phyloP scores from a whole-genome alignment of 2,113 vertebrate species.

The Mirza zaza region DNA sequence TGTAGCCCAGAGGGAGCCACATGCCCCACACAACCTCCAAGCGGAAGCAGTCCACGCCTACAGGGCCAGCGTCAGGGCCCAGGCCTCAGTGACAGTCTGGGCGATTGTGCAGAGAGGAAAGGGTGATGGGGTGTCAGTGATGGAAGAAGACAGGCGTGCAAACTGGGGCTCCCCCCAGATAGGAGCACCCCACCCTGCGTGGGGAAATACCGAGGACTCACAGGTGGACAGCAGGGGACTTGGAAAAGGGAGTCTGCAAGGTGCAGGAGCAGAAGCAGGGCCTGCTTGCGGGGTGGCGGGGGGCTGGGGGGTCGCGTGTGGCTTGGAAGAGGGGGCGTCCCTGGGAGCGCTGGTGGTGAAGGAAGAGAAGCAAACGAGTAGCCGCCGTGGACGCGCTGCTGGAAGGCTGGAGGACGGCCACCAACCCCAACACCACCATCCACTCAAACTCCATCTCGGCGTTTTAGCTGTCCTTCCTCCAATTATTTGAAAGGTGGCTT shows the following conservation, averaged over 20 bases:
- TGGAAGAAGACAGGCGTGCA: not conserved
- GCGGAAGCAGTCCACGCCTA: not conserved
- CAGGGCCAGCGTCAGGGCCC: not conserved
- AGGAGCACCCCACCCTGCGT: not conserved
- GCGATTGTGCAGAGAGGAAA: not conserved
- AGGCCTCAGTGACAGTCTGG: not conserved
- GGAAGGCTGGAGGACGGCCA: not conserved
- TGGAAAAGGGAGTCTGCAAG: too few species aligned
- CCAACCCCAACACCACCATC: not conserved
- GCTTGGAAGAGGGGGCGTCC: not conserved
- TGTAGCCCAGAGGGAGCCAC: not conserved
- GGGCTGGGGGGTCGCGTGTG: not conserved
- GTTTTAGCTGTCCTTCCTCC: not conserved
- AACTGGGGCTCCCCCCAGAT: not conserved
- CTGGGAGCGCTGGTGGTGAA: not conserved
- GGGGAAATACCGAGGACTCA: not conserved
- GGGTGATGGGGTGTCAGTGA: not conserved
- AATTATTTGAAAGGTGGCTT: not conserved
- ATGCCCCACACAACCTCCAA: not conserved
- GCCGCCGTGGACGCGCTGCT: not conserved
- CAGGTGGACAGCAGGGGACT: not conserved
- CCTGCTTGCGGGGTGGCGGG: too few species aligned
- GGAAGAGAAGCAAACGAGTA: not conserved
- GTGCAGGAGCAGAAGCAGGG: not conserved
- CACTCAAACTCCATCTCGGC: not conserved